Evolutionary conservation across 1,140 invertebrate species (phyloP), one percentile per base, ranked within the genome.

Genomic region (Drosophila insularis): DNA sequence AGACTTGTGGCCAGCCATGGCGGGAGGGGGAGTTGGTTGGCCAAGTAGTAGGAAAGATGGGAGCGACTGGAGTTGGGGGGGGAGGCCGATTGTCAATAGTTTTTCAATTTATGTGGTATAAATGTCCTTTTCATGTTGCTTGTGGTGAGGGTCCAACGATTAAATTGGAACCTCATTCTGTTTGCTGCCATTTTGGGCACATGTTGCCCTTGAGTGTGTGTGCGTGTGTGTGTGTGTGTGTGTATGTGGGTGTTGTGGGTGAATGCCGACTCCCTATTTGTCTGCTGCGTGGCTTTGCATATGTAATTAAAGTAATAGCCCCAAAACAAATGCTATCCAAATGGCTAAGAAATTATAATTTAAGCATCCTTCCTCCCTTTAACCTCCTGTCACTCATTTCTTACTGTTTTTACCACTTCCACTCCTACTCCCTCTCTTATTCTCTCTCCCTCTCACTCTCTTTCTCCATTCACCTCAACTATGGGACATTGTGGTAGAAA

Each of bases 71-170:
- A n/a, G n/a, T n/a, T 21, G 46, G 21, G 31, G 39, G 17, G 13
- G 21, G 31, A 10, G 55, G 14, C 40, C 43, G 43, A 14, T 60
- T 72, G 75, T 66, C 82, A 82, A 87, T 87, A 87, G 82, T 87
- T 87, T 87, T 87, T 87, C 82, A 87, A 87, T 87, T 87, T 82
- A 74, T 79, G 81, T 78, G 71, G 78, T 71, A 76, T 77, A 71
- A 68, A 81, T 60, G 54, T 58, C 55, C 31, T 35, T 10, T 50
- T 21, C 43, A 50, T 50, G 43, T 50, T 50, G 43, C 10, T 37
- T 13, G 35, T 37, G 35, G 35, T 37, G 40, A 27, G 13, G n/a
- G 17, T 21, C 43, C 17, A 50, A 21, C 43, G 32, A 23, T 4
- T 14, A n/a, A 14, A 14, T 19, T 35, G 31, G 35, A 43, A 23